Evolutionary conservation across 1,140 invertebrate genomes (phyloP).

Genomic region (Leptinotarsa defecta): DNA sequence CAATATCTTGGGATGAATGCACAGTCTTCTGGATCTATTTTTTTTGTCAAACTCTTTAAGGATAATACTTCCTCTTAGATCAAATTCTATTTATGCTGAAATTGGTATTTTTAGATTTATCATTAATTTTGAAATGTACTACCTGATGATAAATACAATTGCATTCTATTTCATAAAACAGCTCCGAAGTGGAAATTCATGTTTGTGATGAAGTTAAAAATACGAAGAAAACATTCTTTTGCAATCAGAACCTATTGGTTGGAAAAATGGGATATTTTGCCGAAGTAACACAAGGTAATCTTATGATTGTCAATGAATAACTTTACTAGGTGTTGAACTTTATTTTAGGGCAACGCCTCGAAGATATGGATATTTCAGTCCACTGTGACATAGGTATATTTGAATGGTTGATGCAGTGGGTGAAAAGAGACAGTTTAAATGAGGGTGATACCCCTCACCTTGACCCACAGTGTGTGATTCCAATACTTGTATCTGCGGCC

Average conservation of each 20-base stretch:
- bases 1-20: too few species aligned
- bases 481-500: constrained; percentile 89
- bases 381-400: constrained; percentile 93
- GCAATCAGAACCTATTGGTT: constrained; percentile 81
- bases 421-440: constrained; percentile 72
- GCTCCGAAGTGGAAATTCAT: constrained; percentile 83
- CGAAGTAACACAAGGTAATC: constrained; percentile 74
- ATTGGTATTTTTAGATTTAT: too few species aligned
- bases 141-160: background rate
- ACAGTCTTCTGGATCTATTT: too few species aligned
- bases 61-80: too few species aligned
- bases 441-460: constrained; percentile 73
- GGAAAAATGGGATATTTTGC: constrained; percentile 95
- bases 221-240: constrained; percentile 84
- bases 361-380: constrained; percentile 95
- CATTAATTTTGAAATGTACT: too few species aligned
- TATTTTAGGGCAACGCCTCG: constrained; percentile 71
- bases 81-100: too few species aligned
- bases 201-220: constrained; percentile 87
- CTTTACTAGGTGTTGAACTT: background rate
- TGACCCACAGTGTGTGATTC: constrained; percentile 84
- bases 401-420: constrained; percentile 96
- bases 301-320: background rate
- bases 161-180: constrained; percentile 46
- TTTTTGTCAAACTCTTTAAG: too few species aligned